These are phyloP conservation scores for Xylocopa sonorina DNA, from an alignment of 1,140 invertebrate species.

Conservation along the genomic window DNA sequence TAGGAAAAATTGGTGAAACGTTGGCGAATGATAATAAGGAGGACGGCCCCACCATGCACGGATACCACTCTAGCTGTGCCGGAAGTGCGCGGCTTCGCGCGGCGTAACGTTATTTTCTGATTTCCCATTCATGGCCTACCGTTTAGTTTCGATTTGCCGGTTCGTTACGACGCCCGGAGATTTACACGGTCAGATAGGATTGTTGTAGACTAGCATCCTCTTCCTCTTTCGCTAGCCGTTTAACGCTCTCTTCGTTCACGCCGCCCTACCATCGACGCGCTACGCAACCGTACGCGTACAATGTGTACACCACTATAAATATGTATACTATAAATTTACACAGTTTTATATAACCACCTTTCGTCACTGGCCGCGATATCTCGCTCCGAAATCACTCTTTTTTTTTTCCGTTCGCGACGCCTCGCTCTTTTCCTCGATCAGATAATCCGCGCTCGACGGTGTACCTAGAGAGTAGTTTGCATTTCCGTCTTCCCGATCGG, in stretches of 20 bases:
- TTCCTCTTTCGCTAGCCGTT: slow-evolving; percentile 5
- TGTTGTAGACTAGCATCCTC: slow-evolving; percentile 69
- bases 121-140: slow-evolving; percentile 77
- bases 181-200: slow-evolving; percentile 78
- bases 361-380: slow-evolving; percentile 71
- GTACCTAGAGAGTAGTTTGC: slow-evolving; percentile 73
- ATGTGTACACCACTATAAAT: slow-evolving; percentile 40
- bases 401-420: background rate
- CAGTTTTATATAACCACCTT: slow-evolving; percentile 78
- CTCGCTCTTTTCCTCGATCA: slow-evolving; percentile 66
- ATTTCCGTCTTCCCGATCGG: slow-evolving; percentile 63
- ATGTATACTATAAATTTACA: too few relatives aligned
- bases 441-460: slow-evolving; percentile 69
- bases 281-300: background rate
- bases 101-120: slow-evolving; percentile 76
- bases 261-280: background rate
- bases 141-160: slow-evolving; percentile 79
- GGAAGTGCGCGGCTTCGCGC: slow-evolving; percentile 73
- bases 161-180: slow-evolving; percentile 77
- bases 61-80: slow-evolving; percentile 69
- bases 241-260: slow-evolving; percentile 31
- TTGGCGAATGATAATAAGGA: background rate
- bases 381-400: slow-evolving; percentile 53
- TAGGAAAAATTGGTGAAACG: background rate
- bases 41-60: slow-evolving; percentile 43